Conservation (phyloP, 2,797 vertebrate species). For the Pelobates cultripes region DNA sequence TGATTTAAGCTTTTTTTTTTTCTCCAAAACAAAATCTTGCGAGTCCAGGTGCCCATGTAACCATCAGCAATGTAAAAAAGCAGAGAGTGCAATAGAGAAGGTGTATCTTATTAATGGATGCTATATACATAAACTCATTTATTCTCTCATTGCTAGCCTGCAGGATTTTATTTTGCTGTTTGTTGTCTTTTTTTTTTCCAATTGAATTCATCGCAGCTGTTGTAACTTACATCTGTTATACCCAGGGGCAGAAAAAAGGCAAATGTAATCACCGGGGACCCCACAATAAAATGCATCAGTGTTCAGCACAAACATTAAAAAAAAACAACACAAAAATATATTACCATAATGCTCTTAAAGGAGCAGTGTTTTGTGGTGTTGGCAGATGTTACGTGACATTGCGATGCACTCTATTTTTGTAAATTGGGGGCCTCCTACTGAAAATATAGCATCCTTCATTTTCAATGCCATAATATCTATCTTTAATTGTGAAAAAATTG, state of each 20-base stretch:
- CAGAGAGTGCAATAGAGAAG: background rate
- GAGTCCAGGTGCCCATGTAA: background rate
- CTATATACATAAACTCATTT: conserved; percentile 27
- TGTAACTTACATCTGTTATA: conserved; percentile 46
- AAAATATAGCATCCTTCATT: too few relatives aligned
- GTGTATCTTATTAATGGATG: conserved; percentile 26
- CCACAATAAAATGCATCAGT: background rate
- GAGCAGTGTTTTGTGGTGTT: too few relatives aligned
- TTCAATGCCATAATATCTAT: too few relatives aligned
- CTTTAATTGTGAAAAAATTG: too few relatives aligned
- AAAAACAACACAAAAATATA: background rate
- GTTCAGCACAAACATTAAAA: background rate
- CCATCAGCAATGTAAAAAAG: background rate
- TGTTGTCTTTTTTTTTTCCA: conserved; percentile 44
- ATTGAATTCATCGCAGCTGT: conserved; percentile 47
- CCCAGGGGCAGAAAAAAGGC: conserved; percentile 36
- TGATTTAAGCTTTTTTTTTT: background rate
- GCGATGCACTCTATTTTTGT: too few relatives aligned
- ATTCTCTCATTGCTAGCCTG: conserved; percentile 25
- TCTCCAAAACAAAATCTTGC: background rate
- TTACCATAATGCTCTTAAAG: too few relatives aligned
- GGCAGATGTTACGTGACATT: too few relatives aligned
- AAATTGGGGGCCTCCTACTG: too few relatives aligned
- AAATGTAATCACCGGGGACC: conserved; percentile 41
- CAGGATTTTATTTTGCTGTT: conserved; percentile 41